Percentiles rank a stretch among this genome's conserved stretches.
Conservation (phyloP, 92 coral and sea anemone species). For the Phenganax marumi region DNA sequence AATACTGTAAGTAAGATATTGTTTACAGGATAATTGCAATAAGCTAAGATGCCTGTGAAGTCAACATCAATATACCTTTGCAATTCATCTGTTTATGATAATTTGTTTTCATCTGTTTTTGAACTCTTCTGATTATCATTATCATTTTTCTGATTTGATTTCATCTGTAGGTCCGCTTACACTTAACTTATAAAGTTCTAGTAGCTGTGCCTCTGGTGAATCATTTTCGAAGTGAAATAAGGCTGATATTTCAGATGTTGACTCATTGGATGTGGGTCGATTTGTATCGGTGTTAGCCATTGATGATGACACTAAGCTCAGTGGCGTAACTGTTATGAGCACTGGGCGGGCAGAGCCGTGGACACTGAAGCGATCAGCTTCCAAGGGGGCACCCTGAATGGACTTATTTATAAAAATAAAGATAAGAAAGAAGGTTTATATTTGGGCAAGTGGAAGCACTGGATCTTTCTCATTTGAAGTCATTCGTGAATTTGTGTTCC, state of each 20-base stretch:
- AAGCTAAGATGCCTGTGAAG: neutral
- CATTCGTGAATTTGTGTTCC: neutral
- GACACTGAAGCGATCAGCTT: constrained; percentile 2
- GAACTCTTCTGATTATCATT: neutral
- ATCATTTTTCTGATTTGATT: neutral
- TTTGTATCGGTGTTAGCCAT: neutral
- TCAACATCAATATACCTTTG: neutral
- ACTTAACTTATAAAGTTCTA: neutral
- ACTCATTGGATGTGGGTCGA: too few relatives aligned
- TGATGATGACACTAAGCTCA: neutral
- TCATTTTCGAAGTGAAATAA: too few relatives aligned
- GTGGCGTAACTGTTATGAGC: neutral
- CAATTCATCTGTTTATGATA: neutral
- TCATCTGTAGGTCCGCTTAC: neutral
- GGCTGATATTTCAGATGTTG: neutral
- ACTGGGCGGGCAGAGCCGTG: neutral
- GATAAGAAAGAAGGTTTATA: neutral
- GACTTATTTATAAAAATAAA: neutral
- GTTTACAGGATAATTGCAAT: neutral
- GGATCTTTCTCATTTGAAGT: neutral
- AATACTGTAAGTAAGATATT: neutral
- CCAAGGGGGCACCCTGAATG: neutral
- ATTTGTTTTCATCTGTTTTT: neutral
- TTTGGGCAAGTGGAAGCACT: constrained; percentile 12
- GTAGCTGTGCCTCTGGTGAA: too few relatives aligned